Conservation (phyloP, 2,888 invertebrate genomes). For the Papilio elwesi region DNA sequence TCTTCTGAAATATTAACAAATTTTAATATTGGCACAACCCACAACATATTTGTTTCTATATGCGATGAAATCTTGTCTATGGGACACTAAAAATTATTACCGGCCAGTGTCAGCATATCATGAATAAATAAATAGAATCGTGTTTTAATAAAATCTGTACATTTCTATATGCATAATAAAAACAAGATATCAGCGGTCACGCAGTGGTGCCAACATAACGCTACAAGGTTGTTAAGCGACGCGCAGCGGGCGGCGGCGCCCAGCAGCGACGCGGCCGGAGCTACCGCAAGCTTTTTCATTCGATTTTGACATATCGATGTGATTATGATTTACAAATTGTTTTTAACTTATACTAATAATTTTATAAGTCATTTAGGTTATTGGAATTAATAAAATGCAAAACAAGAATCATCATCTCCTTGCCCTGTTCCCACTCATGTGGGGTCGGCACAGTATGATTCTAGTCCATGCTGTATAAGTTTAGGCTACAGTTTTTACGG, state of each 20-base stretch:
- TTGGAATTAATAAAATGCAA: constrained; percentile 25
- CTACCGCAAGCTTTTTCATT: constrained; percentile 58
- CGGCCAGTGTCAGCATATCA: constrained; percentile 13
- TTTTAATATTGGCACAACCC: neutral
- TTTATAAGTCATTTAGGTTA: constrained; percentile 32
- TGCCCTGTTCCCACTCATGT: too few relatives aligned
- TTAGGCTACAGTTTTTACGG: too few relatives aligned
- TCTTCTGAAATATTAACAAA: neutral
- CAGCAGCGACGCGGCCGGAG: constrained; percentile 51
- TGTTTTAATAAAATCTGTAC: constrained; percentile 37
- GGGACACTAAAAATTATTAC: constrained; percentile 19
- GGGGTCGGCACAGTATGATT: too few relatives aligned
- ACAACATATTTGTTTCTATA: neutral
- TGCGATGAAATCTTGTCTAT: neutral
- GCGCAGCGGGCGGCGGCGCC: constrained; percentile 54
- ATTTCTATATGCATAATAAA: constrained; percentile 40
- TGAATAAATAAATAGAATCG: constrained; percentile 36
- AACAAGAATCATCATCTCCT: too few relatives aligned
- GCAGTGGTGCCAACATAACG: constrained; percentile 40
- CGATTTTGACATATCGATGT: constrained; percentile 50
- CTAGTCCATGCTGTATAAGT: too few relatives aligned
- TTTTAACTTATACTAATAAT: constrained; percentile 25
- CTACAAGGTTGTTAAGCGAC: constrained; percentile 43
- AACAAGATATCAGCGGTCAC: constrained; percentile 41
- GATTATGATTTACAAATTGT: constrained; percentile 33